phyloP scores from a whole-genome alignment of 2,888 invertebrate genomes.

The Drosophila kuntzei region DNA sequence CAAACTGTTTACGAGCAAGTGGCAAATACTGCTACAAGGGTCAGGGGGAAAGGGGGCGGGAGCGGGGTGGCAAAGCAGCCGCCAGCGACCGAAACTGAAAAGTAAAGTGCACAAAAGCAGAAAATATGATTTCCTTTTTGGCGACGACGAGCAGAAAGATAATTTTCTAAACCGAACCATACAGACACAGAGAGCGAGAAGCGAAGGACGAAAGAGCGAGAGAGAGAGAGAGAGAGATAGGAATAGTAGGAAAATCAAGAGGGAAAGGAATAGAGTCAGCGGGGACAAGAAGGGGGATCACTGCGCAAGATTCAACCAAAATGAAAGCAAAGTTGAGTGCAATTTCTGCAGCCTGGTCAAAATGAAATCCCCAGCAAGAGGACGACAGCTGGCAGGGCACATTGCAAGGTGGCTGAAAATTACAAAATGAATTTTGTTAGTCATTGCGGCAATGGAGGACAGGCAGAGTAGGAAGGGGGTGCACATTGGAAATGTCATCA shows the following conservation, averaged over 20 bases:
- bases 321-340: slow-evolving; percentile 69
- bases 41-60: neutral
- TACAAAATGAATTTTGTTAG: slow-evolving; percentile 78
- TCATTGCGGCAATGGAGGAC: slow-evolving; percentile 38
- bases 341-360: slow-evolving; percentile 78
- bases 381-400: slow-evolving; percentile 67
- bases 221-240: slow-evolving; percentile 9
- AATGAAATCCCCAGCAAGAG: slow-evolving; percentile 54
- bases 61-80: slow-evolving; percentile 13
- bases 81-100: slow-evolving; percentile 67
- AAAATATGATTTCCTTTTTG: slow-evolving; percentile 85
- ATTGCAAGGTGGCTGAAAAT: slow-evolving; percentile 71
- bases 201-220: slow-evolving; percentile 9
- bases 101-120: slow-evolving; percentile 83
- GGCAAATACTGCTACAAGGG: slow-evolving; percentile 16
- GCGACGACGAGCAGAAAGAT: slow-evolving; percentile 83
- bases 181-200: slow-evolving; percentile 19
- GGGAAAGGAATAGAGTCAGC: neutral
- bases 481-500: slow-evolving; percentile 80
- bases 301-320: slow-evolving; percentile 50
- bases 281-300: neutral
- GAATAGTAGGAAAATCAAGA: slow-evolving; percentile 18
- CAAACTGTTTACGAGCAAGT: slow-evolving; percentile 78
- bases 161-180: slow-evolving; percentile 79
- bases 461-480: slow-evolving; percentile 4